Evolutionary conservation across 2,797 vertebrate species (phyloP).

Genomic region (Molothrus aeneus): DNA sequence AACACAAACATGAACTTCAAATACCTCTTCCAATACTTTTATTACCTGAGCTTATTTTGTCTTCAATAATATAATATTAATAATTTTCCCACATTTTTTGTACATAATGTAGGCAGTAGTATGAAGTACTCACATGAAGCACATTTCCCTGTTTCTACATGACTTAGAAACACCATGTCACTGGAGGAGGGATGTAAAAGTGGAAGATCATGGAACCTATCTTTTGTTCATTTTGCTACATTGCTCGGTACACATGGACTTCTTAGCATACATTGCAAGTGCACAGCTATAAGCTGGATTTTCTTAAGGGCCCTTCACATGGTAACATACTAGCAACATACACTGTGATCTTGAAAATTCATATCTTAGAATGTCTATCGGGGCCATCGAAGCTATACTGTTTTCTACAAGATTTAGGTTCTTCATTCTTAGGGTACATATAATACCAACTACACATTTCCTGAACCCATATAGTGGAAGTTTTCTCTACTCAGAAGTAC

Average conservation of each 20-base stretch:
- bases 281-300: background rate
- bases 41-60: background rate
- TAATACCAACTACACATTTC: background rate
- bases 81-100: background rate
- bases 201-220: background rate
- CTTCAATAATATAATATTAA: background rate
- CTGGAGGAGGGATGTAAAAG: background rate
- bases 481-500: background rate
- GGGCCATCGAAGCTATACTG: background rate
- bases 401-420: background rate
- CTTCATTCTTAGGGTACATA: background rate
- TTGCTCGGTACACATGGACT: background rate
- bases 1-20: background rate
- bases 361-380: background rate
- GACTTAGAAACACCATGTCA: background rate
- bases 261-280: background rate
- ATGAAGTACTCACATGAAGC: background rate
- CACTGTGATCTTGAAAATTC: background rate
- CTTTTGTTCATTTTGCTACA: accelerated
- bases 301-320: background rate
- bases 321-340: background rate
- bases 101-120: background rate
- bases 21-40: background rate
- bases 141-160: background rate
- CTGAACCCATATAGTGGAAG: background rate